These are phyloP conservation scores for Hecatera dysodea DNA, from an alignment of 2,888 invertebrate species.

Conservation along the genomic window DNA sequence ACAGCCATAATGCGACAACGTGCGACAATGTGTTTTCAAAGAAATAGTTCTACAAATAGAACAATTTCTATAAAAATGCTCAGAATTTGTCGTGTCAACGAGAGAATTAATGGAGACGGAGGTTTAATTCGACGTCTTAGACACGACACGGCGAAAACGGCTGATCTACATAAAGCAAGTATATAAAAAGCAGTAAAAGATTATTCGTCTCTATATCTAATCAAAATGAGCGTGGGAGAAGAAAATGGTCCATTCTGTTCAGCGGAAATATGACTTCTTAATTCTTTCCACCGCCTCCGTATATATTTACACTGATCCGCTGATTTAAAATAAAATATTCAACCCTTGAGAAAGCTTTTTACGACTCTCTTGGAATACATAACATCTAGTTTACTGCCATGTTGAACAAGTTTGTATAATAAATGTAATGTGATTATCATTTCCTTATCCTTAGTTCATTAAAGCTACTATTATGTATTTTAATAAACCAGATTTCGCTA, in stretches of 20 bases:
- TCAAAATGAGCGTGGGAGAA: constrained; percentile 19
- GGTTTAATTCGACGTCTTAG: background rate
- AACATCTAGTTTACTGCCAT: background rate
- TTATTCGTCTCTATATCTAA: background rate
- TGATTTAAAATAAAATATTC: constrained; percentile 53
- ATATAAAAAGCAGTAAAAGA: background rate
- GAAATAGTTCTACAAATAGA: background rate
- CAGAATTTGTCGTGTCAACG: background rate
- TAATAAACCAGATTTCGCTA: background rate
- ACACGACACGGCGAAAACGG: background rate
- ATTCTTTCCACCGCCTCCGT: background rate
- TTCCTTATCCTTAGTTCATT: background rate
- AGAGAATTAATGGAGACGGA: background rate
- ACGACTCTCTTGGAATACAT: constrained; percentile 20
- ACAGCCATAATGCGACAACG: background rate
- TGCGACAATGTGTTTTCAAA: background rate
- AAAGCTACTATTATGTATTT: background rate
- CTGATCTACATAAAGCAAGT: background rate
- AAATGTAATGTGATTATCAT: background rate
- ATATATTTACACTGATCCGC: constrained; percentile 35
- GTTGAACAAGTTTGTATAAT: background rate
- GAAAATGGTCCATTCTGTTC: background rate
- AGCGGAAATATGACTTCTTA: background rate
- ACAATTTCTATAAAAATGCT: background rate
- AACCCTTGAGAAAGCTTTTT: constrained; percentile 30